phyloP scores from a whole-genome alignment of 2,797 vertebrate species.

The Eidolon dupreanum region DNA sequence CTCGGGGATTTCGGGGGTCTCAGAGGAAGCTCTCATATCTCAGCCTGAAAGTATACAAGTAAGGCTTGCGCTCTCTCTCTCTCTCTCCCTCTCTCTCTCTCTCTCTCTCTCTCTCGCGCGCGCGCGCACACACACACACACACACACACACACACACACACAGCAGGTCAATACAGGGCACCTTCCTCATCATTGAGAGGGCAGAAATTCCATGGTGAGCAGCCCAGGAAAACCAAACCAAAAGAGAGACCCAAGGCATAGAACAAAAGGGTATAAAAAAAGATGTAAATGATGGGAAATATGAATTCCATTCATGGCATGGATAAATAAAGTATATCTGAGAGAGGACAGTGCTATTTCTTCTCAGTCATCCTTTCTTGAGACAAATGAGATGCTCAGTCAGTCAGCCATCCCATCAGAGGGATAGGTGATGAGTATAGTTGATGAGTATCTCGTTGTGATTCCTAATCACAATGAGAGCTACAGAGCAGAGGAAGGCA shows the following conservation, averaged over 20 bases:
- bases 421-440: not conserved
- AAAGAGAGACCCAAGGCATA: not conserved
- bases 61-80: not conserved
- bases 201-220: not conserved
- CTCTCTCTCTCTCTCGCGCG: not conserved
- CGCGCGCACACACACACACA: too few species aligned
- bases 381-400: not conserved
- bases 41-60: not conserved
- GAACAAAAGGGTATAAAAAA: not conserved
- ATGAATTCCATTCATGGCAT: not conserved
- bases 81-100: not conserved
- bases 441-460: too few species aligned
- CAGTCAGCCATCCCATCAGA: not conserved
- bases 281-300: not conserved
- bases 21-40: not conserved
- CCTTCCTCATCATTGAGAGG: not conserved
- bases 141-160: not conserved
- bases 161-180: not conserved
- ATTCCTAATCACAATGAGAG: not conserved
- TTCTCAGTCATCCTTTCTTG: not conserved
- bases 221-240: constrained; percentile 8
- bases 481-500: not conserved
- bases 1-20: not conserved
- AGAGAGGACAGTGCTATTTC: not conserved
- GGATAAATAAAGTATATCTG: not conserved